Conservation (phyloP, 2,888 invertebrate species). For the Trichogramma dendrolimi region DNA sequence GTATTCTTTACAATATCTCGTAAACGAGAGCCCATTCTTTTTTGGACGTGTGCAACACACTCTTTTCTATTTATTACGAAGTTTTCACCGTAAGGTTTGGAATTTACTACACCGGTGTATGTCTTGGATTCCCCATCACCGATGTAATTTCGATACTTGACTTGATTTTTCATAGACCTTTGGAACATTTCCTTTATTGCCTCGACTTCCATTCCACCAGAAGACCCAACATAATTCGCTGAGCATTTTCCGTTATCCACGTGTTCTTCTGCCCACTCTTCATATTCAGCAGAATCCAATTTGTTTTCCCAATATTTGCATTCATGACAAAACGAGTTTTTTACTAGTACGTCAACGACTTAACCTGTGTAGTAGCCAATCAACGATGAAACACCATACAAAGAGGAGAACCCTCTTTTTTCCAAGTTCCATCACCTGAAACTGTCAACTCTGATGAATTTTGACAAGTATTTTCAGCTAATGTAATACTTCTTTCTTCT, state of each 20-base stretch:
- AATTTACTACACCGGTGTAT: slow-evolving; percentile 22
- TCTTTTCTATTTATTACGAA: slow-evolving; percentile 27
- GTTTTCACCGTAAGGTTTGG: slow-evolving; percentile 29
- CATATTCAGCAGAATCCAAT: slow-evolving; percentile 27
- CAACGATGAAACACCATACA: slow-evolving; percentile 24
- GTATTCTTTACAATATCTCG: slow-evolving; percentile 25
- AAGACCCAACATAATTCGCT: slow-evolving; percentile 26
- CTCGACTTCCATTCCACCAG: slow-evolving; percentile 30
- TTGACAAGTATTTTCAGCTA: not conserved
- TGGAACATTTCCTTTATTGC: slow-evolving; percentile 27
- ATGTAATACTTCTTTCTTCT: slow-evolving; percentile 6
- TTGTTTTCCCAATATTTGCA: slow-evolving; percentile 27
- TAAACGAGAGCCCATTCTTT: not conserved
- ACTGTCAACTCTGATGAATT: slow-evolving; percentile 17
- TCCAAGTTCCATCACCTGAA: slow-evolving; percentile 22
- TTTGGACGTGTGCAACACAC: slow-evolving; percentile 19
- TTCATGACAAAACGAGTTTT: slow-evolving; percentile 23
- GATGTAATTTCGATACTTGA: slow-evolving; percentile 28
- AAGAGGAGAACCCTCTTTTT: slow-evolving; percentile 24
- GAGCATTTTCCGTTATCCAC: slow-evolving; percentile 23
- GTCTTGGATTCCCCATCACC: slow-evolving; percentile 30
- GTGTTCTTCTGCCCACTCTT: slow-evolving; percentile 30
- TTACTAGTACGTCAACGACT: slow-evolving; percentile 21
- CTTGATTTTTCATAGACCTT: slow-evolving; percentile 24
- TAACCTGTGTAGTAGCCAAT: slow-evolving; percentile 26